Conservation (phyloP, 2,888 invertebrate genomes). For the Coremacera marginata region DNA sequence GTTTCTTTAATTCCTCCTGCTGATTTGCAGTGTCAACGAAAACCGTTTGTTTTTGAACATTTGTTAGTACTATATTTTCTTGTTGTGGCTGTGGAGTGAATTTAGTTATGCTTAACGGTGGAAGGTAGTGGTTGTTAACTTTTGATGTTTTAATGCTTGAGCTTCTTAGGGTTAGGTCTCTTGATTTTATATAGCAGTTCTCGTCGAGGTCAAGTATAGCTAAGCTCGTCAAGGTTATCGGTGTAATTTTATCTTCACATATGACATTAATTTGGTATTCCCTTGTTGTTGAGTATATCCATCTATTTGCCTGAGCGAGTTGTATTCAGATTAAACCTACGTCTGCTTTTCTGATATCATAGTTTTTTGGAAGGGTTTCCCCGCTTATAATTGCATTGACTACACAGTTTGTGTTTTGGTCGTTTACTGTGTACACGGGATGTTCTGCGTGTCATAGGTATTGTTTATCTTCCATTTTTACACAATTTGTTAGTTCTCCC, state of each 20-base stretch:
- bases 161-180: background rate
- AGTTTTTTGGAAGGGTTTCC: background rate
- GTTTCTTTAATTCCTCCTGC: no score
- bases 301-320: background rate
- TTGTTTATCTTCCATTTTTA: background rate
- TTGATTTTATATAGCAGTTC: background rate
- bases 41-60: no score
- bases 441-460: background rate
- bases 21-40: no score
- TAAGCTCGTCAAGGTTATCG: background rate
- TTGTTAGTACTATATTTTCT: no score
- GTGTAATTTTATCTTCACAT: background rate
- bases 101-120: no score
- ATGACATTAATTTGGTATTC: background rate
- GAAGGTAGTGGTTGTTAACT: no score
- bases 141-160: background rate
- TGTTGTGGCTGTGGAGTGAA: no score
- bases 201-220: background rate
- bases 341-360: background rate
- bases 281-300: no score
- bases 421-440: background rate
- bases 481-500: background rate
- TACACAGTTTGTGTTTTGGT: background rate
- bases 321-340: background rate
- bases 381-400: background rate